A percentile compares a stretch with the other conserved stretches of the same genome.
These are phyloP conservation scores for Rousettus leschenaultii DNA, from an alignment of 2,113 vertebrate genomes.

Conservation along the genomic window DNA sequence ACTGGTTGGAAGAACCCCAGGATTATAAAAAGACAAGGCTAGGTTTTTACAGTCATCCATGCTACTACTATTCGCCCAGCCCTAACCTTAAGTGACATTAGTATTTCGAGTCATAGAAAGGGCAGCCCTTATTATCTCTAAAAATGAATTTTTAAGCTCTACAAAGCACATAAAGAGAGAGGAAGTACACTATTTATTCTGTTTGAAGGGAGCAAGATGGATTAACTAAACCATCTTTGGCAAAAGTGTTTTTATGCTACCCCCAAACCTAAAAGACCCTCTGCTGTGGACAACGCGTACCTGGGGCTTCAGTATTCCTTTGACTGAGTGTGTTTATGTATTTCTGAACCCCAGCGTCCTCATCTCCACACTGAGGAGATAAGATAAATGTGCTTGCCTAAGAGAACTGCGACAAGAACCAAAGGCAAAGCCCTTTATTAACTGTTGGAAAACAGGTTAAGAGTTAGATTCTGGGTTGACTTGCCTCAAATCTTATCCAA, in stretches of 20 bases:
- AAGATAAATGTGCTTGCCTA: not conserved
- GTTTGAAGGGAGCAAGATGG: not conserved
- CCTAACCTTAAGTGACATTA: not conserved
- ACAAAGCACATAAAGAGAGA: not conserved
- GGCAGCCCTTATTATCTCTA: not conserved
- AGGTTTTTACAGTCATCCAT: not conserved
- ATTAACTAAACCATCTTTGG: not conserved
- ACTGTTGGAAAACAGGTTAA: not conserved
- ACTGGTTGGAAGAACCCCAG: not conserved
- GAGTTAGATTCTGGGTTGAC: not conserved
- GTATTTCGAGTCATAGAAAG: not conserved
- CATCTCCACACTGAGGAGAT: not conserved
- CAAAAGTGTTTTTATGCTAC: constrained; percentile 9
- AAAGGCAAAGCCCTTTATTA: not conserved
- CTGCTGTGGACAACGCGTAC: not conserved
- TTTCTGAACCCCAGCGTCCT: not conserved
- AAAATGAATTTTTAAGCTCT: constrained; percentile 3
- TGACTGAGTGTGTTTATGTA: not conserved
- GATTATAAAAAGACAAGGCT: not conserved
- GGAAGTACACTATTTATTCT: not conserved
- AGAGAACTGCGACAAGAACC: not conserved
- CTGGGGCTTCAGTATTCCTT: not conserved
- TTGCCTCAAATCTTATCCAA: not conserved
- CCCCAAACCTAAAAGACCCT: not conserved
- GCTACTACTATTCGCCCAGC: not conserved